Conservation (phyloP, 2,888 invertebrate genomes). For the Seira ritae region DNA sequence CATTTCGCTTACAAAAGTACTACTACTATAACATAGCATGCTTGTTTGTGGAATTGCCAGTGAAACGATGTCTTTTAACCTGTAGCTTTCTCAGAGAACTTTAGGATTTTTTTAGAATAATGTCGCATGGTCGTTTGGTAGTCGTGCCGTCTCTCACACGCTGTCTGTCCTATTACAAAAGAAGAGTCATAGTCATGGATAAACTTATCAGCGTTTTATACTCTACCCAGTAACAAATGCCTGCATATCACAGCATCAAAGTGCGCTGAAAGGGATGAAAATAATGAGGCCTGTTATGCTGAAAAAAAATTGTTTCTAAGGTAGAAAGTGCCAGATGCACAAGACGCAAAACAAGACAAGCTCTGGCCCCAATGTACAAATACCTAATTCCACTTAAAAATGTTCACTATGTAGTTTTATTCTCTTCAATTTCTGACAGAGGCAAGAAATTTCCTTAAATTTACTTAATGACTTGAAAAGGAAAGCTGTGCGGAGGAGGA, state of each 20-base stretch:
- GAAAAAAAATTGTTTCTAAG: not conserved
- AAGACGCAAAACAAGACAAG: too few species aligned
- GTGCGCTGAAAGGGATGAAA: not conserved
- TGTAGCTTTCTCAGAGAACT: slow-evolving; percentile 1
- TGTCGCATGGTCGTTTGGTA: not conserved
- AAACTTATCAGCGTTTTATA: slow-evolving; percentile 2
- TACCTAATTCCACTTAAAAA: not conserved
- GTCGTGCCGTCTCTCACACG: slow-evolving; percentile 1
- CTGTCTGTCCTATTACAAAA: not conserved
- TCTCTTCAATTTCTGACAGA: not conserved
- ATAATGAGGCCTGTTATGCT: slow-evolving; percentile 8
- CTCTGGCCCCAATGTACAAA: too few species aligned
- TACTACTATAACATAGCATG: not conserved
- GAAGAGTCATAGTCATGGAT: slow-evolving; percentile 13
- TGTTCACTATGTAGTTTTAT: not conserved
- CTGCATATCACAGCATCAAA: not conserved
- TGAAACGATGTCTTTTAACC: not conserved
- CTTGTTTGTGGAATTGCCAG: not conserved
- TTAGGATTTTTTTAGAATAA: not conserved
- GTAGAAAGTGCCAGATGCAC: not conserved
- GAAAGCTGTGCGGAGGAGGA: not conserved
- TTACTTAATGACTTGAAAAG: not conserved
- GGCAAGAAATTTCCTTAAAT: slow-evolving; percentile 2
- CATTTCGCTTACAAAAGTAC: not conserved
- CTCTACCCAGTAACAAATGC: not conserved